Evolutionary conservation across 2,888 invertebrate genomes (phyloP), one percentile per base, ranked within the genome.

Genomic region (Bombylius major): DNA sequence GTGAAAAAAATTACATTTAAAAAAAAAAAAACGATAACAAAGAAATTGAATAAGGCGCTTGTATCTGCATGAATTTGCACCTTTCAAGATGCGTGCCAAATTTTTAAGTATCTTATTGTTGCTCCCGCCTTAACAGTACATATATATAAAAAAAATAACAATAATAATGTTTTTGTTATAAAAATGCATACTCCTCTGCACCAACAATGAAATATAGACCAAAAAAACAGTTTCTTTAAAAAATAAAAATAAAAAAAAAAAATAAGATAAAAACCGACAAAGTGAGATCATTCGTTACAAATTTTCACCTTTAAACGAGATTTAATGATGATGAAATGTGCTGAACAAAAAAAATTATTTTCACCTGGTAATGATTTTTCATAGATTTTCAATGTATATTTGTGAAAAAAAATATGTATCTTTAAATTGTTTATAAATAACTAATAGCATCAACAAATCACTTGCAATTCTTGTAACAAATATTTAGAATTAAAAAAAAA

Each of bases 21-120:
- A 9, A 36, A 36, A 36, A 36, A 36, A 36, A 36, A 36, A 36
- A 36, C 36, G 9, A 36, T 9, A 8, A 42, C 39, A 42, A 42
- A 42, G 12, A 50, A n/a, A 55, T 34, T 9, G 31, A 33, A 23
- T 23, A 23, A 55, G 55, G 55, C 55, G 59, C 47, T 55, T 55
- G 53, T 52, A 51, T 56, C 56, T 58, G 54, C 58, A 50, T 51
- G 54, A 36, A 55, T 55, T 59, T 55, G 53, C 59, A 59, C 59
- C 59, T 59, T 55, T 45, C 11, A 11, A 31, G 23, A n/a, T 45
- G 54, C 45, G 34, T 54, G 54, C 44, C 54, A 44, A 54, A 54
- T 54, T 50, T 31, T 33, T 14, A 31, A 34, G 34, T 49, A 33
- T 14, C 44, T 14, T 33, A 47, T 33, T 44, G 44, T n/a, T n/a